These are phyloP conservation scores for Tragelaphus imberbis DNA, from an alignment of 2,113 vertebrate genomes.

Conservation along the genomic window DNA sequence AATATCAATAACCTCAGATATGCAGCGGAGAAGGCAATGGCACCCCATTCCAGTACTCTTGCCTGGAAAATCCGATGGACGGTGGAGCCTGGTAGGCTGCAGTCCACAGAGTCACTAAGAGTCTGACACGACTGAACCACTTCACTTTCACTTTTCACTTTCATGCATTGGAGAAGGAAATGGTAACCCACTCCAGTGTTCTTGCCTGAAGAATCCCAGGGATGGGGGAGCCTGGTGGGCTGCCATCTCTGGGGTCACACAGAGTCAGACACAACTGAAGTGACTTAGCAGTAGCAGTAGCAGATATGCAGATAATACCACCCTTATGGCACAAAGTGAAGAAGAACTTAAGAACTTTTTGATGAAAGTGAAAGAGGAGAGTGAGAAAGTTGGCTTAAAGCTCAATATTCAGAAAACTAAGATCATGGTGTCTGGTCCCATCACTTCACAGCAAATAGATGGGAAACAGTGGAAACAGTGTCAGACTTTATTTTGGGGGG, in stretches of 20 bases:
- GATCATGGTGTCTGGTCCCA: neutral
- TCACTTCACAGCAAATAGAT: neutral
- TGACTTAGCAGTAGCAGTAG: too few relatives aligned
- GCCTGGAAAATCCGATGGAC: too few relatives aligned
- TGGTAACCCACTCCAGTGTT: too few relatives aligned
- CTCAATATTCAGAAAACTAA: neutral
- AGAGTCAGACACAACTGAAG: too few relatives aligned
- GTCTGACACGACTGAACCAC: accelerated
- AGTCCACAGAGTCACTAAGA: too few relatives aligned
- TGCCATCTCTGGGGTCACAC: too few relatives aligned
- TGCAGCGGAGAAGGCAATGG: neutral
- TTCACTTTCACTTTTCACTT: too few relatives aligned
- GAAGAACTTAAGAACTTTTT: neutral
- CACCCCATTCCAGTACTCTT: too few relatives aligned
- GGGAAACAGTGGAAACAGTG: neutral
- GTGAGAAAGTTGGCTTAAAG: neutral
- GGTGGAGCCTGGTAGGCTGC: too few relatives aligned
- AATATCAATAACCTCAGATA: neutral
- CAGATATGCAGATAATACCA: neutral
- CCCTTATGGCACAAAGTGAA: neutral
- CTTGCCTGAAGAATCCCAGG: too few relatives aligned
- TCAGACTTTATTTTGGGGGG: neutral
- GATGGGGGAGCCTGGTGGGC: too few relatives aligned
- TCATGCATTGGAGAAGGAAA: too few relatives aligned
- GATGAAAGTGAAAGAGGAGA: neutral